Evolutionary conservation across 1,140 invertebrate species (phyloP), one percentile per base, ranked within the genome.

Genomic region (Coboldia fuscipes): DNA sequence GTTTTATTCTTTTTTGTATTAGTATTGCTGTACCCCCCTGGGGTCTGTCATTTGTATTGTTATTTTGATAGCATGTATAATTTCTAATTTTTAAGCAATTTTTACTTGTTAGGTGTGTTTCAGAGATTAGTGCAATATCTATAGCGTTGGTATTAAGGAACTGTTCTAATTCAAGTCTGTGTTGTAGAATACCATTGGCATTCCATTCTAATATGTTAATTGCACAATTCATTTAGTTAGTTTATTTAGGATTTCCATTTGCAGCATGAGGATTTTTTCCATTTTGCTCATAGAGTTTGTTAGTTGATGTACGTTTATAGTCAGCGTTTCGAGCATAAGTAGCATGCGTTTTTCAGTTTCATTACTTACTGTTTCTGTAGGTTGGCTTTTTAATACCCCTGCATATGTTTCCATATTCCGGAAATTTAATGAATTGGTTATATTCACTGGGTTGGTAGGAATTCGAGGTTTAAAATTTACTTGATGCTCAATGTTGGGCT

Each of bases 61-160:
- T 24, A 8, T n/a, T n/a, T 8, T 7, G n/a, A 24, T 24, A 24
- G 23, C n/a, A n/a, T 7, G 23, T 24, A n/a, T 24, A 24, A 8
- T n/a, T n/a, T 8, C 23, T 7, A 24, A 24, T 24, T 24, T 38
- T 34, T 12, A 37, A 10, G 30, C 29, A 37, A 16, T 20, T 33
- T 23, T 27, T 16, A n/a, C 9, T 3, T 3, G 41, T 42, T 27
- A 36, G 34, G 23, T 40, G 42, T 9, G 35, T 36, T 38, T 41
- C 41, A 18, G 39, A 38, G 15, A 45, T 38, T 7, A 42, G 36
- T 18, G 36, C 36, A 16, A 45, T 41, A 29, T 45, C 43, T 32
- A 45, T 41, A 16, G 40, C 40, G 29, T 42, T 34, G 20, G 26
- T 24, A 14, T 40, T 18, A 27, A 45, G 24, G 30, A 38, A 36